These are phyloP conservation scores for Embidobia sp. DNA, from an alignment of 2,888 invertebrate genomes.

Conservation along the genomic window DNA sequence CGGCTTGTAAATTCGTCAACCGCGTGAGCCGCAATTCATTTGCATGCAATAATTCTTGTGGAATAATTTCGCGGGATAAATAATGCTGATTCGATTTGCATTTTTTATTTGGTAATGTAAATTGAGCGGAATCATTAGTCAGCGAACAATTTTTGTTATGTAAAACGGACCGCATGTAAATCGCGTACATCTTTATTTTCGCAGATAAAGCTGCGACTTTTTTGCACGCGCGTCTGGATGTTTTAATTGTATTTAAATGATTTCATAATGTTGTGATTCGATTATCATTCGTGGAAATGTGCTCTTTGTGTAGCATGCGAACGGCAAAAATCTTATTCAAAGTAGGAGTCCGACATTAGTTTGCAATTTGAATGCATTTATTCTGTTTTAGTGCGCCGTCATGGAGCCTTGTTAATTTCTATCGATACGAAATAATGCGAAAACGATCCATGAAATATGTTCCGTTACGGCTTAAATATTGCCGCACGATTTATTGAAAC, in stretches of 20 bases:
- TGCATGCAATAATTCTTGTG: no score
- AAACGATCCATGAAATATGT: neutral
- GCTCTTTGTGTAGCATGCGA: neutral
- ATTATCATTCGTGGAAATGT: slow-evolving; percentile 9
- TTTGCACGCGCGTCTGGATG: slow-evolving; percentile 5
- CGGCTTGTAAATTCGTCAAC: no score
- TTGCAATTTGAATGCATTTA: slow-evolving; percentile 14
- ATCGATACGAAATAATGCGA: slow-evolving; percentile 3
- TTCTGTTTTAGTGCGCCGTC: slow-evolving; percentile 14
- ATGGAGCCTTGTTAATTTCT: neutral
- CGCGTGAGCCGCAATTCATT: no score
- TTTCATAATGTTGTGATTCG: slow-evolving; percentile 26
- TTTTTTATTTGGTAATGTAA: neutral
- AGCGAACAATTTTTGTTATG: neutral
- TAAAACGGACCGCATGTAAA: slow-evolving; percentile 5
- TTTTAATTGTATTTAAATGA: slow-evolving; percentile 42
- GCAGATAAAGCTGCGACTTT: neutral
- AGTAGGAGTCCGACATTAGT: neutral
- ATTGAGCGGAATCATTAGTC: neutral
- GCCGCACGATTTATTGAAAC: slow-evolving; percentile 2
- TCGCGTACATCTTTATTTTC: slow-evolving; percentile 16
- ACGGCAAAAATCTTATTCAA: slow-evolving; percentile 6
- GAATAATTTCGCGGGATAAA: no score
- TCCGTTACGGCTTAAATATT: neutral
- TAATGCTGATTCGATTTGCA: no score